A percentile compares a stretch with the other conserved stretches of the same genome.
Evolutionary conservation across 2,888 invertebrate species (phyloP).

Genomic region (Pseudanteris insignis): DNA sequence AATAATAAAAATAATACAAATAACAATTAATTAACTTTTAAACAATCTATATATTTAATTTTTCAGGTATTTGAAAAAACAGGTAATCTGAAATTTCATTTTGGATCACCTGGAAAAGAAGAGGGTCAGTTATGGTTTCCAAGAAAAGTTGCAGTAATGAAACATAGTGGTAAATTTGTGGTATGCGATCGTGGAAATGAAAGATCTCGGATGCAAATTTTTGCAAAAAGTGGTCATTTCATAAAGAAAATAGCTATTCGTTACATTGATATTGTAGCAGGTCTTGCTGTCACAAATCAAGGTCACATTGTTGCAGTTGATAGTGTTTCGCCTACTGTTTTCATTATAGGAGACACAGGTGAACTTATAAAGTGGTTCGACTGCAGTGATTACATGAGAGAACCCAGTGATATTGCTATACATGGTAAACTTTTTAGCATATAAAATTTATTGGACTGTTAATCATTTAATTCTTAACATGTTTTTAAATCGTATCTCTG

Average conservation of each 20-base stretch:
- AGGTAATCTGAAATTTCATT: constrained; percentile 92
- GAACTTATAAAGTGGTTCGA: constrained; percentile 96
- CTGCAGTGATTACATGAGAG: constrained; percentile 97
- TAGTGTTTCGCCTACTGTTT: constrained; percentile 96
- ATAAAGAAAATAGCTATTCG: constrained; percentile 92
- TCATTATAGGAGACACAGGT: constrained; percentile 90
- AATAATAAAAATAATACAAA: too few relatives aligned
- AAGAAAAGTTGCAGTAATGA: constrained; percentile 92
- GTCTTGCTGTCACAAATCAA: constrained; percentile 89
- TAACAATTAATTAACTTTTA: too few relatives aligned
- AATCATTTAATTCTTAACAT: too few relatives aligned
- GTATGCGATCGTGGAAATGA: constrained; percentile 98
- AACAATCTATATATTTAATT: too few relatives aligned
- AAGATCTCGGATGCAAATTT: constrained; percentile 96
- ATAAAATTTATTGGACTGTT: too few relatives aligned
- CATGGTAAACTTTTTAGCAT: constrained; percentile 80
- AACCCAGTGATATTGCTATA: constrained; percentile 96
- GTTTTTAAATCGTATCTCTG: too few relatives aligned
- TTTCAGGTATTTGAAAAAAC: constrained; percentile 92
- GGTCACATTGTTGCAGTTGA: constrained; percentile 97
- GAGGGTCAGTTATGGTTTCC: constrained; percentile 98
- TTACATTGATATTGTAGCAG: constrained; percentile 92
- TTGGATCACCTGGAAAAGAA: constrained; percentile 93
- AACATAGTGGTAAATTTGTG: constrained; percentile 89
- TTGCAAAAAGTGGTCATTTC: constrained; percentile 94